Conservation (phyloP, 2,113 vertebrate species). For the Chaetura pelagica region DNA sequence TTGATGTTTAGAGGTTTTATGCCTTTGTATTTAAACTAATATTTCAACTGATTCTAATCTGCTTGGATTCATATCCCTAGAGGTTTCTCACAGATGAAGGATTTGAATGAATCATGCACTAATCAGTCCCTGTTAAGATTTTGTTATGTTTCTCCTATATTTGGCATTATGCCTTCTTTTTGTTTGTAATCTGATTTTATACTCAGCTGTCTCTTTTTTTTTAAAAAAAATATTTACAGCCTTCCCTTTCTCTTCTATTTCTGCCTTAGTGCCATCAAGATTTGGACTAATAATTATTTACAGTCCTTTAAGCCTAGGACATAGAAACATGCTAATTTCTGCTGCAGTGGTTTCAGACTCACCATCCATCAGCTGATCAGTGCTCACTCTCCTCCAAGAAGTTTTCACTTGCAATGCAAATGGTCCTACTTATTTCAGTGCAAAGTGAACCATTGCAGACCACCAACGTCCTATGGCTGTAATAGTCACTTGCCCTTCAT, state of each 20-base stretch:
- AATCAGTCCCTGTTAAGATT: conserved; percentile 1
- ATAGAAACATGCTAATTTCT: neutral
- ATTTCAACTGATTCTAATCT: conserved; percentile 33
- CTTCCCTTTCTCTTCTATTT: neutral
- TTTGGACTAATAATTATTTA: neutral
- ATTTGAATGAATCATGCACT: conserved; percentile 15
- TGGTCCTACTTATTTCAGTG: neutral
- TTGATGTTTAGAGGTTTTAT: neutral
- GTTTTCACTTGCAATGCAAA: neutral
- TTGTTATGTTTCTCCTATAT: neutral
- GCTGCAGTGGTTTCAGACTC: neutral
- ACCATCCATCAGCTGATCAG: neutral
- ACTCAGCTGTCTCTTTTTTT: neutral
- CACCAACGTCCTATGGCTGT: neutral
- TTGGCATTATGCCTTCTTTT: neutral
- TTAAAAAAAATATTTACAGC: neutral
- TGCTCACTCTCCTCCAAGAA: neutral
- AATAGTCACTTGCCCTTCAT: neutral
- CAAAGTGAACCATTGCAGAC: neutral
- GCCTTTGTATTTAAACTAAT: neutral
- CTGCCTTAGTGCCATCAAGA: neutral
- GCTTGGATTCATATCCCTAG: neutral
- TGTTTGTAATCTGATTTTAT: neutral
- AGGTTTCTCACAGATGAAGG: conserved; percentile 10
- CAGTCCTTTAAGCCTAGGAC: neutral